These are phyloP conservation scores for Triplophysa rosa DNA, from an alignment of 2,113 vertebrate species.

Conservation along the genomic window DNA sequence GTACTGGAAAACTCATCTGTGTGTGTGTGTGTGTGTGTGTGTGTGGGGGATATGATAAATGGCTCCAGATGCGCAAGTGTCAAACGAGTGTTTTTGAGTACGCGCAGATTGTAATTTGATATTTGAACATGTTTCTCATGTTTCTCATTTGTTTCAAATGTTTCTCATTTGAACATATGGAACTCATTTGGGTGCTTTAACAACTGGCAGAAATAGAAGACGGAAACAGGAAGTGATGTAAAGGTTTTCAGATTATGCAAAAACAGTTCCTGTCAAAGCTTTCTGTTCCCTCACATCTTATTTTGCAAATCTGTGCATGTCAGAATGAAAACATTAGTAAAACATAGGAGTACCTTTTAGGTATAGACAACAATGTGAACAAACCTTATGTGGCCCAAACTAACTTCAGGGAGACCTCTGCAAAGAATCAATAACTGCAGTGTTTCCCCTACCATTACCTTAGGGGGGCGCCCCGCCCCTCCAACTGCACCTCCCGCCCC, in stretches of 20 bases:
- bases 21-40: neutral
- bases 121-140: neutral
- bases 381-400: too few relatives aligned
- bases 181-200: neutral
- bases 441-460: too few relatives aligned
- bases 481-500: too few relatives aligned
- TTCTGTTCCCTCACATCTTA: conserved; percentile 17
- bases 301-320: neutral
- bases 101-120: neutral
- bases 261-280: conserved; percentile 20
- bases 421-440: too few relatives aligned
- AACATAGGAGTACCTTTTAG: too few relatives aligned
- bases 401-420: too few relatives aligned
- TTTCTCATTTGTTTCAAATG: too few relatives aligned
- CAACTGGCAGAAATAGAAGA: neutral
- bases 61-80: conserved; percentile 22
- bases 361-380: too few relatives aligned
- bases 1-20: conserved; percentile 4
- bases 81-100: neutral
- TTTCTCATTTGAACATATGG: neutral
- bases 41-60: neutral
- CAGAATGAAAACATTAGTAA: neutral
- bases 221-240: conserved; percentile 37
- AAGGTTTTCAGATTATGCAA: conserved; percentile 6
- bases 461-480: too few relatives aligned